phyloP scores from a whole-genome alignment of 2,888 invertebrate genomes.

The Drepanosiphum platanoidis region DNA sequence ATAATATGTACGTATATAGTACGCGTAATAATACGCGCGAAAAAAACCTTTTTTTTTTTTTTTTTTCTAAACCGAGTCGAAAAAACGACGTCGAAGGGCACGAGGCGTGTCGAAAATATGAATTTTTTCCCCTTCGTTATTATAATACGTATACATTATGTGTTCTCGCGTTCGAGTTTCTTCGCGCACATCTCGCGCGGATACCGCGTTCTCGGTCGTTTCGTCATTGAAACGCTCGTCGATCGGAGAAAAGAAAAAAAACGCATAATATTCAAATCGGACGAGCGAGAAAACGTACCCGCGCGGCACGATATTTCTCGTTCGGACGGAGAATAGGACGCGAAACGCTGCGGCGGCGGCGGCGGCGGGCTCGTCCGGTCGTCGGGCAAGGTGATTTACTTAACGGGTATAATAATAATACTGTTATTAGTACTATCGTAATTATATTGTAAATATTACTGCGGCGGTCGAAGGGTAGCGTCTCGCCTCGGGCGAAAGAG shows the following conservation, averaged over 20 bases:
- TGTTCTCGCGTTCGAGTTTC: neutral
- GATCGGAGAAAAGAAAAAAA: neutral
- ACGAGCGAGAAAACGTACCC: neutral
- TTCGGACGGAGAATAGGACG: too few relatives aligned
- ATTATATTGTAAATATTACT: neutral
- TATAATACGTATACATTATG: neutral
- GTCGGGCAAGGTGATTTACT: neutral
- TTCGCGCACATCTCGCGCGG: neutral
- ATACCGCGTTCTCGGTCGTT: neutral
- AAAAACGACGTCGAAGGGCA: constrained; percentile 19
- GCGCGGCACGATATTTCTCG: neutral
- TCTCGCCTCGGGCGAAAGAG: neutral
- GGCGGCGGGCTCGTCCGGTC: neutral
- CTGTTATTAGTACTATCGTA: neutral
- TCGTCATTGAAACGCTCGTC: constrained; percentile 5
- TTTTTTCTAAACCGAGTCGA: neutral
- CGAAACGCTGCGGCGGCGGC: neutral
- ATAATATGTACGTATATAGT: too few relatives aligned
- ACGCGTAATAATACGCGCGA: too few relatives aligned
- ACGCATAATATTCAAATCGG: neutral
- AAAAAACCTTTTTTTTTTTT: too few relatives aligned
- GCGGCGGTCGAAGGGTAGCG: neutral
- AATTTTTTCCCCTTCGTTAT: neutral
- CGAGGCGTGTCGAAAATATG: constrained; percentile 13
- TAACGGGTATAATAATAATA: neutral